Base-by-base conservation (phyloP, 1,140 invertebrate species). In the Cataglyphis hispanica region DNA sequence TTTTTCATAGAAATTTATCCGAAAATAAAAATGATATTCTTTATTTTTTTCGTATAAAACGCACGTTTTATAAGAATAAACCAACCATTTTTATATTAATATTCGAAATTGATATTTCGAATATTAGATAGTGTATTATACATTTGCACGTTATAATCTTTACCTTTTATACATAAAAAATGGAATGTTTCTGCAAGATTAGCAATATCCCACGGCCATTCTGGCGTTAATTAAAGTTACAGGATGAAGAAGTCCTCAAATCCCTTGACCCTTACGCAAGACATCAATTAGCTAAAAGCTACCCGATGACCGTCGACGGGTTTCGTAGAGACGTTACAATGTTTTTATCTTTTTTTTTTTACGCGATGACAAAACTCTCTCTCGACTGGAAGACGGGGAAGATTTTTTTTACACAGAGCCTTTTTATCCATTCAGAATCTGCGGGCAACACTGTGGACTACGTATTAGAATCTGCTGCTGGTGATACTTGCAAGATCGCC, bases 371-470 rank as follows among this genome's bases (percentile, higher is more conserved):
- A 25, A 60, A 40, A 60, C 46, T 50, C 46, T 50, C 46, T 43
- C 75, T 27, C n/a, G 11, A 34, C 53, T 60, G 53, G 76, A 37
- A 43, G 40, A 50, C 84, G 27, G 43, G 25, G 31, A 58, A 56
- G 56, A 76, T 69, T 16, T 67, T 75, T 66, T 77, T 77, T 56
- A 61, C 43, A 60, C 34, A 66, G 63, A 89, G 85, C 84, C 84
- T 88, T 91, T 91, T 92, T 94, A 94, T 93, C 76, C 93, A 95
- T 95, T 94, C 91, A 95, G 94, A 95, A 93, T 93, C 94, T 92
- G 77, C 89, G 90, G 91, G 90, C 92, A 87, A 37, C 90, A 89
- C 90, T 91, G 85, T 92, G 93, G 94, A 95, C 91, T 91, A 92
- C 92, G 87, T 91, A 89, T 72, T 93, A 92, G 74, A 90, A 92